Base-by-base conservation (phyloP, 2,888 invertebrate genomes). In the Brassicogethes aeneus region DNA sequence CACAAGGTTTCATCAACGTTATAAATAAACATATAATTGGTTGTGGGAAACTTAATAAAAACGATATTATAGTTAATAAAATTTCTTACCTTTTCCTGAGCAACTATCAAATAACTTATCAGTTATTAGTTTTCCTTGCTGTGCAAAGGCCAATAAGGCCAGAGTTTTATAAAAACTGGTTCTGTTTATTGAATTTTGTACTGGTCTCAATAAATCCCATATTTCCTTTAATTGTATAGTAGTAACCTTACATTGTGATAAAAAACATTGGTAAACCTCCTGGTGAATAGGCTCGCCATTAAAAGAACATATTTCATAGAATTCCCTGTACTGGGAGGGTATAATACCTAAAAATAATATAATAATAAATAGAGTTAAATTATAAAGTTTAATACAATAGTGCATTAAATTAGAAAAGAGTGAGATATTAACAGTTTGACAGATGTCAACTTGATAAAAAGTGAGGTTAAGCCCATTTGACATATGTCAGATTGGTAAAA, bases 121-220 rank as follows among this genome's bases (percentile, higher is more conserved):
- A 15, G 72, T 70, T 3, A 74, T 69, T 31, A 68, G 66, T 57
- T 74, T 75, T 15, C 75, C 75, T 52, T 76, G 75, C 50, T 77
- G 76, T 5, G 74, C 72, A 64, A 74, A 74, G 2, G 73, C 75
- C 33, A 75, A 66, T 34, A 76, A 61, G 2, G 76, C 76, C 35
- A 77, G 61, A 5, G 73, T 74, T 60, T 75, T 76, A 56, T 75
- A 77, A 15, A 77, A 60, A 56, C 68, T 70, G 16, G 71, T 73
- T 46, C 75, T 64, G 15, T 69, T 71, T 3, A 76, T 61, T 41
- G 65, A 64, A 15, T 71, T 72, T 43, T 70, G 66, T 38, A 69
- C 66, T 41, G 71, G 67, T 41, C 73, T 73, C 5, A 72, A 70
- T 39, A 74, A 48, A 44, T 75, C 72, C 73, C 74, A 74, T 56